Evolutionary conservation across 2,113 vertebrate species (phyloP).

Genomic region (Poecile atricapillus): DNA sequence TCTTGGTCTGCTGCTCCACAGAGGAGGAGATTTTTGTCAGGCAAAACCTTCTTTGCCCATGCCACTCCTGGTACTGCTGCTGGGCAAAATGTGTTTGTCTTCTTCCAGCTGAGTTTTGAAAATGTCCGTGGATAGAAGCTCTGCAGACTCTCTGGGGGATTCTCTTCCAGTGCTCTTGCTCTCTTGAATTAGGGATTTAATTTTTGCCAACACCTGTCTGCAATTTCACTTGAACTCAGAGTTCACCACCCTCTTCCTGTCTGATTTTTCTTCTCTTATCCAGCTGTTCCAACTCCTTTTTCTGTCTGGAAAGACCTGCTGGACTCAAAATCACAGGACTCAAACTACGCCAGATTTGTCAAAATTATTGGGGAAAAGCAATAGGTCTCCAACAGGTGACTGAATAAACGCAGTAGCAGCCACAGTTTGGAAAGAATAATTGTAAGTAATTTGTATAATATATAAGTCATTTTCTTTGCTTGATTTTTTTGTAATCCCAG

Average conservation of each 20-base stretch:
- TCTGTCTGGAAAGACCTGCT: not conserved
- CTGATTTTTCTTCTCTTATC: not conserved
- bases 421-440: not conserved
- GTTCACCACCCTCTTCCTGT: rapidly evolving
- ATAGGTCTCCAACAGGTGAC: not conserved
- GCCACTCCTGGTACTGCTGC: not conserved
- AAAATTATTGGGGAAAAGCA: not conserved
- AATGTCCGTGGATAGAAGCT: rapidly evolving
- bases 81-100: not conserved
- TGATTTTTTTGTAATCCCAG: not conserved
- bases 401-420: not conserved
- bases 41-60: not conserved
- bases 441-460: not conserved
- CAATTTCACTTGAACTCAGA: not conserved
- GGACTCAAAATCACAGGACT: not conserved
- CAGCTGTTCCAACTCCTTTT: not conserved
- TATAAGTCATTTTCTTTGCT: not conserved
- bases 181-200: not conserved
- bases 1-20: not conserved
- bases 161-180: not conserved
- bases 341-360: not conserved
- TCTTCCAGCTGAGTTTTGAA: not conserved
- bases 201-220: not conserved
- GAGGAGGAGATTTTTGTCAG: not conserved
- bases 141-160: not conserved